Evolutionary conservation across 2,797 vertebrate species (phyloP), one percentile per base, ranked within the genome.

Genomic region (Neopelma chrysocephalum): DNA sequence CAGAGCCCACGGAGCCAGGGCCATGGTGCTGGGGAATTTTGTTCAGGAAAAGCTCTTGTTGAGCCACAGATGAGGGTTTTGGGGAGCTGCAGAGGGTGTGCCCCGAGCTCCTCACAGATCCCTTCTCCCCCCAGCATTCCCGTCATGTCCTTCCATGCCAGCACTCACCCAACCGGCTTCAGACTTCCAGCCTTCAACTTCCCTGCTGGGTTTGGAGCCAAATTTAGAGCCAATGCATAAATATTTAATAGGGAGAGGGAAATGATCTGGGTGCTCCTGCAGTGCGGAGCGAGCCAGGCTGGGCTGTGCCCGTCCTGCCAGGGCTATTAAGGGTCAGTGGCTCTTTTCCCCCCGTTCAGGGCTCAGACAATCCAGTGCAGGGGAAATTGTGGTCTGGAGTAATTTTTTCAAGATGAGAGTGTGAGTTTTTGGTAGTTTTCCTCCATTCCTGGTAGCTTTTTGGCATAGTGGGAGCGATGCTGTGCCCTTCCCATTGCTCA

Each of bases 401-500:
- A 20, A 36, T 45, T 19, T 12, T 65, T 75, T 40, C 15, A 27
- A 32, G n/a, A 23, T 43, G 27, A 25, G 8, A 62, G 25, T 4
- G 7, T 43, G 40, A 64, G 13, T 48, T 82, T 69, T 48, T 76
- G 31, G 26, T 42, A 32, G 1, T 48, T 81, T 71, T 43, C 45
- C 15, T 57, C 45, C 25, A 62, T 81, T 77, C 29, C 56, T 40
- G 19, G 31, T 21, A 3, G 17, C 18, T 79, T 25, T 17, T 26
- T 29, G 47, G 34, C n/a, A 3, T 4, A 8, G 71, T 16, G 3
- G 57, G 36, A 51, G 31, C 0, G 0, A 12, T 2, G 27, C 65
- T 10, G 42, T 47, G 50, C 34, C 3, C 45, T 75, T 60, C 4
- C 61, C 50, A 3, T 11, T 40, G 5, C 26, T 22, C 2, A 10